Evolutionary conservation across 92 coral and sea anemone species (phyloP).

Genomic region (Parazoanthus atlanticus): DNA sequence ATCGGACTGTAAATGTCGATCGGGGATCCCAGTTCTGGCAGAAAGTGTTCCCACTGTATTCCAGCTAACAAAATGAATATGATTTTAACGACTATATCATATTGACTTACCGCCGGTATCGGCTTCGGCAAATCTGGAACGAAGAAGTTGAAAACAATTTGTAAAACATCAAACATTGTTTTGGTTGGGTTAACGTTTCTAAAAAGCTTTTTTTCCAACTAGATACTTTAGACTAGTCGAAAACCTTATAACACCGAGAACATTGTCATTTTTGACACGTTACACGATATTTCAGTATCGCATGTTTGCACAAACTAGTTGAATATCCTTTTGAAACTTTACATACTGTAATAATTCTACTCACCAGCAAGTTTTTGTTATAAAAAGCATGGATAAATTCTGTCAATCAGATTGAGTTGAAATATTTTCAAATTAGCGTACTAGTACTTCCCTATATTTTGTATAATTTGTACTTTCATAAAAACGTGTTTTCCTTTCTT

Average conservation of each 20-base stretch:
- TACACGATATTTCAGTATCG: too few species aligned
- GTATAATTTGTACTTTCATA: not conserved
- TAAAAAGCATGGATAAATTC: not conserved
- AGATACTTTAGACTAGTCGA: not conserved
- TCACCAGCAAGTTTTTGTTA: not conserved
- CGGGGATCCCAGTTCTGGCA: not conserved
- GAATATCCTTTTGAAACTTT: too few species aligned
- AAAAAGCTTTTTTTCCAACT: not conserved
- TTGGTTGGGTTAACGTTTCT: not conserved
- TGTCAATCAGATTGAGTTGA: not conserved
- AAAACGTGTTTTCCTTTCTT: not conserved
- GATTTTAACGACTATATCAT: not conserved
- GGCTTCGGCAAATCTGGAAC: not conserved
- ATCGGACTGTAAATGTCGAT: not conserved
- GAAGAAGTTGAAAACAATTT: not conserved
- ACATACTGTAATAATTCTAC: too few species aligned
- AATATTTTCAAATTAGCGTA: too few species aligned
- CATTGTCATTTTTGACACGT: too few species aligned
- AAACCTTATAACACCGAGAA: not conserved
- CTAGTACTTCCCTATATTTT: too few species aligned
- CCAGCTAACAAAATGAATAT: not conserved
- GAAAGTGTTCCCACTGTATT: not conserved
- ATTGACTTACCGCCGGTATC: conserved; percentile 8
- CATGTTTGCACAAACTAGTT: not conserved
- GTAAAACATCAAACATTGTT: not conserved